Conservation (phyloP, 2,888 invertebrate species). For the Achlya flavicornis region DNA sequence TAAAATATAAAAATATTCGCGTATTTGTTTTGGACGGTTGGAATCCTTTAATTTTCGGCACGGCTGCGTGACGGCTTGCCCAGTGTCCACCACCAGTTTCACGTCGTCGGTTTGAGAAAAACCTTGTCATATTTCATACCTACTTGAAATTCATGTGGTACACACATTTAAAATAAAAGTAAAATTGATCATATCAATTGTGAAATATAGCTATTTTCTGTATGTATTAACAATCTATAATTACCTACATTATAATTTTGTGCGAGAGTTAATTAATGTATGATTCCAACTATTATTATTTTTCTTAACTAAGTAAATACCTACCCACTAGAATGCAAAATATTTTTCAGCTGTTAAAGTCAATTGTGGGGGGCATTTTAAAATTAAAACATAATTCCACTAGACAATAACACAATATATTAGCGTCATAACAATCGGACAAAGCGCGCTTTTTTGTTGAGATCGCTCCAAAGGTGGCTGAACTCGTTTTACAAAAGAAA, state of each 20-base stretch:
- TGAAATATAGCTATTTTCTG: conserved; percentile 22
- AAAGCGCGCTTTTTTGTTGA: conserved; percentile 47
- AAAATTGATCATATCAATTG: no score
- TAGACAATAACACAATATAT: conserved; percentile 46
- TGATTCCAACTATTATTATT: no score
- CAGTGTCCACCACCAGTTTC: conserved; percentile 61
- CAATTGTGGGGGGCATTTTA: neutral
- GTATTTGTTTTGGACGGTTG: conserved; percentile 82
- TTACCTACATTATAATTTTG: no score
- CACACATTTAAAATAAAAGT: no score
- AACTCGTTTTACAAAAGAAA: conserved; percentile 49
- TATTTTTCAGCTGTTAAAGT: neutral
- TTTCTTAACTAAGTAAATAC: no score
- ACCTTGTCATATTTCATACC: conserved; percentile 61
- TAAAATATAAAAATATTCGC: conserved; percentile 82
- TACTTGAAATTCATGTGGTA: conserved; percentile 42
- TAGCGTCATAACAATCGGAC: conserved; percentile 48
- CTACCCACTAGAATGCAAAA: no score
- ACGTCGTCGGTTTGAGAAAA: conserved; percentile 69
- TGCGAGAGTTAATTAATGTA: no score
- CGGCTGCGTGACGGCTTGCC: conserved; percentile 70
- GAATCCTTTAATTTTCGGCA: conserved; percentile 83
- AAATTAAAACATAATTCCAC: conserved; percentile 22
- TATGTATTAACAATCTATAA: neutral
- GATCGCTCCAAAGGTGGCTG: conserved; percentile 46